These are phyloP conservation scores for Rotaria macrura DNA, from an alignment of 2,888 invertebrate genomes.

Conservation along the genomic window DNA sequence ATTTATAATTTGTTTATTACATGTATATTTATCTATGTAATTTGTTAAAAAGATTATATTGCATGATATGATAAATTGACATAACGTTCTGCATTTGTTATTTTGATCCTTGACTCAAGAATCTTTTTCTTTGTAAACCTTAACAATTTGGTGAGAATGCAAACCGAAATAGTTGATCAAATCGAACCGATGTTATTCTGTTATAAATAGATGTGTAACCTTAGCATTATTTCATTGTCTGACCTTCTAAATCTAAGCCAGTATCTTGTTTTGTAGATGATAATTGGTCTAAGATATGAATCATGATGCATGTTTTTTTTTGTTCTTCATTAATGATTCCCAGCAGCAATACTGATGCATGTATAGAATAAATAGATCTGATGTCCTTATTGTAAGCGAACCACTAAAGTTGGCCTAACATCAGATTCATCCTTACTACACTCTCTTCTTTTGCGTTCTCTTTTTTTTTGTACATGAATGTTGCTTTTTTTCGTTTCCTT, in stretches of 20 bases:
- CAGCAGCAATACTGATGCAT: neutral
- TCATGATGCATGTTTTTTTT: neutral
- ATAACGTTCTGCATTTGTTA: too few relatives aligned
- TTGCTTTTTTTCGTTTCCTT: neutral
- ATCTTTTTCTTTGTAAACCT: too few relatives aligned
- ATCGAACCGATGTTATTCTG: too few relatives aligned
- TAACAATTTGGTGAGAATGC: too few relatives aligned
- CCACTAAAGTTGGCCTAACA: neutral
- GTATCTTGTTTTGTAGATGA: neutral
- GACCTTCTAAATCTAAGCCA: neutral
- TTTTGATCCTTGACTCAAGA: too few relatives aligned
- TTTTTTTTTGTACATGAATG: neutral
- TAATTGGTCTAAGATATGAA: neutral
- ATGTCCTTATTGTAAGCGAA: neutral
- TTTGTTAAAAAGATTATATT: too few relatives aligned
- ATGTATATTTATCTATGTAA: too few relatives aligned
- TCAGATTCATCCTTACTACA: neutral
- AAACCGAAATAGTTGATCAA: too few relatives aligned
- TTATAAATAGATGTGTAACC: too few relatives aligned
- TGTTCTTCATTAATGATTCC: neutral
- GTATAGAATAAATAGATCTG: neutral
- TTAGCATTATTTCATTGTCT: too few relatives aligned
- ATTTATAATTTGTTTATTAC: too few relatives aligned
- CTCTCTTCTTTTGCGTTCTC: neutral
- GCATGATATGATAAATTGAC: too few relatives aligned